Conservation (phyloP, 2,113 vertebrate genomes). For the Phasianus colchicus region DNA sequence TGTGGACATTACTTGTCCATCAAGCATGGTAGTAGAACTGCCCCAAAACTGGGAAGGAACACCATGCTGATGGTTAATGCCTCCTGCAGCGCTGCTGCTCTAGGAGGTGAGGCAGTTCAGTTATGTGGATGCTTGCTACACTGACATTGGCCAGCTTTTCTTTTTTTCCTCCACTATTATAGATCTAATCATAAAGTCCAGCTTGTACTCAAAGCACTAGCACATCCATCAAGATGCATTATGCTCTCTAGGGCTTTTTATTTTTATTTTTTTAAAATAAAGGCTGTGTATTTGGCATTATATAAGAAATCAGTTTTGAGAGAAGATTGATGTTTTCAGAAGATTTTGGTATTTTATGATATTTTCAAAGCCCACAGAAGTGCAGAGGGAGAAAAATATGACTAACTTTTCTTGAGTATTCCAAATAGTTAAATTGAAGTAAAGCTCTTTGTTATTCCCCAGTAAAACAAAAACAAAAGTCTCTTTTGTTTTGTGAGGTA, state of each 20-base stretch:
- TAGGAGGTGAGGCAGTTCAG: neutral
- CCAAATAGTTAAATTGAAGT: neutral
- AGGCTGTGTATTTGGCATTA: neutral
- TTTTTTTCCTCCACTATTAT: neutral
- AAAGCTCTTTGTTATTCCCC: conserved; percentile 21
- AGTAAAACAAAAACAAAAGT: neutral
- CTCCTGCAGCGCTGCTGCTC: neutral
- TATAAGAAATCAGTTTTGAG: conserved; percentile 8
- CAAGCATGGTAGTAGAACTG: neutral
- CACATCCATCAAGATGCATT: conserved; percentile 5
- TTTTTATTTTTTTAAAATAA: conserved; percentile 36
- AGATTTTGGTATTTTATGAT: neutral
- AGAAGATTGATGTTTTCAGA: conserved; percentile 25
- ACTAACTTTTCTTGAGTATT: neutral
- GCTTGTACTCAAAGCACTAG: neutral
- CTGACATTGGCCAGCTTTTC: neutral
- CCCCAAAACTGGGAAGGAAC: neutral
- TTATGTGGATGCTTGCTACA: neutral
- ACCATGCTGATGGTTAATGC: neutral
- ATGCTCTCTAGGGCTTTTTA: neutral
- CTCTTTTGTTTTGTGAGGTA: conserved; percentile 54
- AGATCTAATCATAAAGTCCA: neutral
- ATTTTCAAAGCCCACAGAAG: neutral
- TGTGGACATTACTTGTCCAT: neutral
- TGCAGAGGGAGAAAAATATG: neutral